Percentiles rank a stretch among this genome's conserved stretches.
These are phyloP conservation scores for Nixonia krombeini DNA, from an alignment of 1,140 invertebrate genomes.

Conservation along the genomic window DNA sequence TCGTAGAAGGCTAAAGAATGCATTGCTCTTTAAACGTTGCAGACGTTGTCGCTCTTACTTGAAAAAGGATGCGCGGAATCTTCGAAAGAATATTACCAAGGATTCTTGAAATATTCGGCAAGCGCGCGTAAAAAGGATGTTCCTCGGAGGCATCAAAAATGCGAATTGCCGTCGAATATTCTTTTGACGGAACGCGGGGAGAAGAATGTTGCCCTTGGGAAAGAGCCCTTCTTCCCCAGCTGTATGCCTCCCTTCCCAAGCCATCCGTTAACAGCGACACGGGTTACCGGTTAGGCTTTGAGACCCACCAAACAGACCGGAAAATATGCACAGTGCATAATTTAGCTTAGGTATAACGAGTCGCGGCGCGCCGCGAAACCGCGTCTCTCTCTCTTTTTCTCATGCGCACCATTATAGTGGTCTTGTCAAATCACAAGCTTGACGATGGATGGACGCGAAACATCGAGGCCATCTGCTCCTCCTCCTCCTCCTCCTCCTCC, in stretches of 20 bases:
- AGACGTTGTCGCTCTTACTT: no score
- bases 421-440: constrained; percentile 59
- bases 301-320: constrained; percentile 71
- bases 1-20: no score
- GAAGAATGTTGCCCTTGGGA: constrained; percentile 46
- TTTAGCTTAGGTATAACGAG: constrained; percentile 60
- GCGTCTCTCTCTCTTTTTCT: constrained; percentile 33
- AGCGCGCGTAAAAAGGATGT: no score
- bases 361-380: constrained; percentile 43
- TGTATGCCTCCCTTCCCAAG: constrained; percentile 55
- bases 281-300: constrained; percentile 67
- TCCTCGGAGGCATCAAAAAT: constrained; percentile 7
- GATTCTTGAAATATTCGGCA: no score
- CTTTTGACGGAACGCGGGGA: constrained; percentile 38
- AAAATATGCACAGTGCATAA: constrained; percentile 71
- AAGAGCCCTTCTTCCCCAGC: constrained; percentile 44
- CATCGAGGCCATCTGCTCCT: constrained; percentile 52
- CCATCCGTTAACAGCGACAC: constrained; percentile 56
- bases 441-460: constrained; percentile 47
- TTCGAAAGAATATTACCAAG: no score
- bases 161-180: constrained; percentile 45
- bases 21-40: no score
- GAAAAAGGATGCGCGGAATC: no score
- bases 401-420: constrained; percentile 34
- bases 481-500: constrained; percentile 22